Conservation (phyloP, 2,113 vertebrate species). For the Bubo blakistoni region DNA sequence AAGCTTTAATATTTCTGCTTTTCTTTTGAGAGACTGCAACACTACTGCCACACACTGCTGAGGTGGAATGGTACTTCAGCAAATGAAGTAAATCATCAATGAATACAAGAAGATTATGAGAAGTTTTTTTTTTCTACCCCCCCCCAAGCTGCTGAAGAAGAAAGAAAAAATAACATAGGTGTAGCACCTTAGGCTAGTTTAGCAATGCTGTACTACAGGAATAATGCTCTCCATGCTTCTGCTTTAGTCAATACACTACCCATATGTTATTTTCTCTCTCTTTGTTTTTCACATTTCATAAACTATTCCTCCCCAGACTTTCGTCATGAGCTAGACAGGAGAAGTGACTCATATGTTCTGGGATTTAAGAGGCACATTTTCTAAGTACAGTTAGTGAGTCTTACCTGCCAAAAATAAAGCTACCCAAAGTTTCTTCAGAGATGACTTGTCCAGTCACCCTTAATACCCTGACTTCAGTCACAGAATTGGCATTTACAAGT, state of each 20-base stretch:
- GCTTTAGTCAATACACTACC: neutral
- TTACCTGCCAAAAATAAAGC: slow-evolving; percentile 13
- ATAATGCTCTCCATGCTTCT: neutral
- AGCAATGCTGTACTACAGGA: neutral
- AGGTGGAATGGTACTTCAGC: neutral
- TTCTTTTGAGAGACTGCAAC: neutral
- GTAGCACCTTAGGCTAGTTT: neutral
- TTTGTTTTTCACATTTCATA: neutral
- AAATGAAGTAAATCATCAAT: neutral
- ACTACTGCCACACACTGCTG: neutral
- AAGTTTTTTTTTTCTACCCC: rapidly evolving
- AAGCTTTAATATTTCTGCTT: neutral
- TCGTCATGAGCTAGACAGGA: neutral
- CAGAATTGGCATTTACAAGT: neutral
- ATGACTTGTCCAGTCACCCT: neutral
- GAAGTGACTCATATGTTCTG: slow-evolving; percentile 27
- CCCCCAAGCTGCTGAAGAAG: neutral
- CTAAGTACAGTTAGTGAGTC: neutral
- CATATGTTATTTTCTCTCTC: neutral
- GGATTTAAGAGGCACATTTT: slow-evolving; percentile 22
- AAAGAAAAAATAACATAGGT: neutral
- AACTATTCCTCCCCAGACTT: neutral
- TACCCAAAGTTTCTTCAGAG: neutral
- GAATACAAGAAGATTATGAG: neutral
- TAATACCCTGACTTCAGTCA: neutral